Evolutionary conservation across 2,888 invertebrate genomes (phyloP), one percentile per base, ranked within the genome.

Genomic region (Bombyx huttoni): DNA sequence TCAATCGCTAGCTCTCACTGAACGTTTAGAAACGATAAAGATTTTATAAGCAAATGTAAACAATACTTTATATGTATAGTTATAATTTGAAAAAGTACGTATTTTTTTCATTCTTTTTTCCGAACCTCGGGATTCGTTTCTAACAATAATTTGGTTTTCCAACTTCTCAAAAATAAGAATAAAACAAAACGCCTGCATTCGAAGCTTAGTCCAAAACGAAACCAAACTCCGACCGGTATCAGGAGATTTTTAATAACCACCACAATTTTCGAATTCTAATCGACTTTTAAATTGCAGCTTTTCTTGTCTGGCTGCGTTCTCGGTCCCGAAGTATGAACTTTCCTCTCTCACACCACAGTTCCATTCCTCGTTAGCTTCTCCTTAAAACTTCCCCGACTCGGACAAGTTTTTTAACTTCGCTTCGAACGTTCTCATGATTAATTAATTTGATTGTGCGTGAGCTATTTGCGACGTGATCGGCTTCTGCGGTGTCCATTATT

Each of bases 281-380:
- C 84, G 85, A 88, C 78, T 87, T 87, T 86, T 88, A 86, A 87
- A 87, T 88, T 88, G 86, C 85, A 84, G 79, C 78, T 78, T 86
- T 87, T 88, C 84, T 83, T 81, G 80, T 82, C 80, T 81, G 76
- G 72, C 75, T 70, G 70, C 70, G 73, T 64, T 71, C 62, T 64
- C 65, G 60, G 60, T 59, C 62, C 24, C 56, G 65, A 59, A 54
- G 61, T 57, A 68, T 79, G 75, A 86, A 85, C 81, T 85, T 85
- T 83, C 84, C 73, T 81, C 78, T 78, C 73, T 73, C 75, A 72
- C 77, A 40, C 81, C 66, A 64, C 72, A 68, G 71, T 71, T 72
- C 79, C 73, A 76, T 78, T 85, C 77, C 83, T 88, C 81, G 84
- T 86, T 85, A 86, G 82, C 77, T 83, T 83, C 83, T 79, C 81